Base-by-base conservation (phyloP, 1,140 invertebrate species). In the Amyelois transitella region DNA sequence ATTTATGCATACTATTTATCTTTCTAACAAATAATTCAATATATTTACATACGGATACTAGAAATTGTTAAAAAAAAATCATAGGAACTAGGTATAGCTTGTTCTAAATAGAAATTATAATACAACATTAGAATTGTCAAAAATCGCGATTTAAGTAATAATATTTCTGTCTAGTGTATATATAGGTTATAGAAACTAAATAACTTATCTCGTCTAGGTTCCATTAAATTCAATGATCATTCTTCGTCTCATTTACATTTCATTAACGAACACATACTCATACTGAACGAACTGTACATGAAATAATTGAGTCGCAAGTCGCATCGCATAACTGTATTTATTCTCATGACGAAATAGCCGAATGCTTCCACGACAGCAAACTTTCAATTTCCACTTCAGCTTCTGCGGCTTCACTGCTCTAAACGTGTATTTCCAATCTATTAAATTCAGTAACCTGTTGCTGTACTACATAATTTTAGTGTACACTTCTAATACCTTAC, bases 361-460 rank as follows among this genome's bases (percentile, higher is more conserved):
- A 68, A 63, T 53, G 72, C 73, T 80, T 77, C 58, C 56, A 73
- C 67, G 64, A 64, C 69, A 73, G 67, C 60, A 54, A 68, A 72
- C 55, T 72, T 69, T 66, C 59, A 64, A 47, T 64, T 69, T 71
- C 66, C 65, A 77, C 70, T 79, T 75, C 64, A 67, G 69, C 74
- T 80, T 81, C 58, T 49, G 55, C 66, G 66, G 75, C 77, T 79
- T 83, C 63, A 70, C 62, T 72, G 69, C 72, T 73, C 75, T 73
- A 19, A 52, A 51, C 38, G 45, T 53, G 55, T 66, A 58, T 52
- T 59, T 48, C 2, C 18, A 48, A 20, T 48, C 18, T 48, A n/a
- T 48, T 19, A 19, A n/a, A 22, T 48, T 8, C 18, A 48, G 18
- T 48, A 14, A 38, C 32, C 14, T 48, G 17, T 38, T 38, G 32